Evolutionary conservation across 2,113 vertebrate species (phyloP).

Genomic region (Neomonachus schauinslandi): DNA sequence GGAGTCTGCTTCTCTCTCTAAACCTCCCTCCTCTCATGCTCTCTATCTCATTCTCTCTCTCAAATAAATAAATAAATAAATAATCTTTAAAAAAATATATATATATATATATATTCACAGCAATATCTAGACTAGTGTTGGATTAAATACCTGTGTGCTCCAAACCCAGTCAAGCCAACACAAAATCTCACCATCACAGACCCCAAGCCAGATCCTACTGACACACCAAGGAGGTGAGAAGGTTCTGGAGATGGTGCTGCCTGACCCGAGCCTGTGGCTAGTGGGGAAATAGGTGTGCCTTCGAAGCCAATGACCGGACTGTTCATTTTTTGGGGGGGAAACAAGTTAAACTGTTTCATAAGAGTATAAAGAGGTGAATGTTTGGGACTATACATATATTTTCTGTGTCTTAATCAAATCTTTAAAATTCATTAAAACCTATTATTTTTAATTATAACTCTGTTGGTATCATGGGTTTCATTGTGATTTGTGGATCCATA

Average conservation of each 20-base stretch:
- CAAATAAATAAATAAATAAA: too few species aligned
- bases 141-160: neutral
- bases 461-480: accelerated
- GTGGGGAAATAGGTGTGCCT: accelerated
- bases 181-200: neutral
- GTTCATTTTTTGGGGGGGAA: too few species aligned
- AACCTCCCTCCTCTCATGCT: too few species aligned
- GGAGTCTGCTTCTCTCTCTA: too few species aligned
- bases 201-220: neutral
- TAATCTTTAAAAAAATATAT: too few species aligned
- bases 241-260: accelerated
- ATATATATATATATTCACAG: too few species aligned
- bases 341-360: neutral
- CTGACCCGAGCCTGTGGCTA: accelerated
- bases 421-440: neutral
- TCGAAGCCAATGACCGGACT: neutral
- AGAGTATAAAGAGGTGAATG: accelerated
- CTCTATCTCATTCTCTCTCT: too few species aligned
- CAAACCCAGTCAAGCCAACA: neutral
- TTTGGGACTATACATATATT: too few species aligned
- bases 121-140: neutral
- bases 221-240: neutral
- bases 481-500: too few species aligned
- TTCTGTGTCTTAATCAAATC: neutral
- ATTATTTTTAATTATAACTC: too few species aligned